phyloP scores from a whole-genome alignment of 2,797 vertebrate genomes.

The Gallirallus australis region DNA sequence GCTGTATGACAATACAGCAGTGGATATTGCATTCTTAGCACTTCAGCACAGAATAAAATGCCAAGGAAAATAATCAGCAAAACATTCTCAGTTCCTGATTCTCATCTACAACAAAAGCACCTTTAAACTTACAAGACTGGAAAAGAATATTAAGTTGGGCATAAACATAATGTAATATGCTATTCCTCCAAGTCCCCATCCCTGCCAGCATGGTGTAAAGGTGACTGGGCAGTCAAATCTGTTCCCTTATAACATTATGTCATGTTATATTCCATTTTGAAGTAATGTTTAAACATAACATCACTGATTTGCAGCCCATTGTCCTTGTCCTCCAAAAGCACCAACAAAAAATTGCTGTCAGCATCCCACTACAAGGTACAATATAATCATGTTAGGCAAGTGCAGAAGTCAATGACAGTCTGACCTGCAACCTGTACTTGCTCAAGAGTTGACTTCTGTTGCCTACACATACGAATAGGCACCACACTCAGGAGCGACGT shows the following conservation, averaged over 20 bases:
- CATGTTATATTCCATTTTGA: conserved; percentile 36
- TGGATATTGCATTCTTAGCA: not conserved
- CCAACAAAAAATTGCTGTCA: not conserved
- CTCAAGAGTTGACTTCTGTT: not conserved
- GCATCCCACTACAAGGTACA: not conserved
- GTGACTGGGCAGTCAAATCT: conserved; percentile 1
- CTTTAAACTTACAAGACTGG: not conserved
- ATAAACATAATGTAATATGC: not conserved
- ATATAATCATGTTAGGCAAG: conserved; percentile 29
- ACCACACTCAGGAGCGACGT: not conserved
- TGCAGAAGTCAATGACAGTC: conserved; percentile 16
- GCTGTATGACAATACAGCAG: not conserved
- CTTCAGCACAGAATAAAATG: not conserved
- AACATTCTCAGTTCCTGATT: not conserved
- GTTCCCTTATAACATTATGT: conserved; percentile 19
- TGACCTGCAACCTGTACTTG: not conserved
- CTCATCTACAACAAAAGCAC: not conserved
- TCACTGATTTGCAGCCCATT: conserved; percentile 24
- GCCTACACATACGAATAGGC: not conserved
- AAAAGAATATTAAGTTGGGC: not conserved
- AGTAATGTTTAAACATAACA: conserved; percentile 53
- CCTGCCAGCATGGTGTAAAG: not conserved
- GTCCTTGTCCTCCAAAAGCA: conserved; percentile 30
- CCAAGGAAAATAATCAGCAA: not conserved
- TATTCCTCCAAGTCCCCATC: not conserved